Base-by-base conservation (phyloP, 1,140 invertebrate species). In the Paraescarpia echinospica region DNA sequence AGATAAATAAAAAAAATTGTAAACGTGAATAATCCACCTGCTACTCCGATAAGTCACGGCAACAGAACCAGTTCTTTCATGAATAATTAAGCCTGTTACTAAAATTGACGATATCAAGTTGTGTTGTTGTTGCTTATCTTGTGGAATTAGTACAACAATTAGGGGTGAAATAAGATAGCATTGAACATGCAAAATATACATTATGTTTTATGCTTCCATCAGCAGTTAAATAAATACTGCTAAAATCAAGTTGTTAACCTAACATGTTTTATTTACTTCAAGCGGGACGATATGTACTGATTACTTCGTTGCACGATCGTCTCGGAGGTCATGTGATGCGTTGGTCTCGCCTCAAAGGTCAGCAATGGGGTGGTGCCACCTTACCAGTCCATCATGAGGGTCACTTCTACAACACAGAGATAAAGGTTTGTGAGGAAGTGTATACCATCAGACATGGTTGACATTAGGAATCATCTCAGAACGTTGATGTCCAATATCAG, bases 341-440 rank as follows among this genome's bases (percentile, higher is more conserved):
- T 14, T 96, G 95, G 95, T 95, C 95, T 59, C 95, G 95, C 92
- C 93, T 96, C 92, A 95, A 95, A 92, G 95, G 95, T 92, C 95
- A 95, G 93, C 94, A 94, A 92, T 96, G 95, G 95, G 95, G 94
- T n/a, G 95, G 94, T 27, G 95, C 95, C 35, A 95, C 95, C 6
- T 91, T 95, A n/a, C 95, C 95, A n/a, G 41, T 95, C n/a, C 93
- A 93, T 34, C 95, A 96, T 93, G 95, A 96, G 34, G 95, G 95
- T 59, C 92, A 94, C 91, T 96, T 95, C 91, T 94, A 95, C 93
- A 95, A 95, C 92, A 94, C 94, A 22, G 95, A 96, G 92, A 94
- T 95, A 94, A 95, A 95, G 95, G 95, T 95, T n/a, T 34, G 90
- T 22, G n/a, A 34, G 9, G 18, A 41, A 22, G 34, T 90, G 34